phyloP scores from a whole-genome alignment of 2,113 vertebrate species.

The Camelus bactrianus region DNA sequence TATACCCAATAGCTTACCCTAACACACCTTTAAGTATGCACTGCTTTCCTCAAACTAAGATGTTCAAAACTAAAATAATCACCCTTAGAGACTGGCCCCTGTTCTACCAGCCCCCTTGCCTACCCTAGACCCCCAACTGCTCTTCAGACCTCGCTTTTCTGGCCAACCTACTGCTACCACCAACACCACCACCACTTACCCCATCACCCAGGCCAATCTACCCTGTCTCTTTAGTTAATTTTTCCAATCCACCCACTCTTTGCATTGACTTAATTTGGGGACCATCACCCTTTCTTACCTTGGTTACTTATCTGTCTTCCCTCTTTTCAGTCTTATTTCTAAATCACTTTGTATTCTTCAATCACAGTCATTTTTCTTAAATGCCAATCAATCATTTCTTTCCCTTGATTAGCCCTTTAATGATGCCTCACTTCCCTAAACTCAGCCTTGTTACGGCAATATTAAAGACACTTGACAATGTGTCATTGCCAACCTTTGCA shows the following conservation, averaged over 20 bases:
- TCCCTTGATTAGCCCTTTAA: not conserved
- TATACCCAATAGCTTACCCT: not conserved
- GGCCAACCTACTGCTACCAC: not conserved
- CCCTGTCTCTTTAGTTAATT: not conserved
- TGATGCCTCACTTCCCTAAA: not conserved
- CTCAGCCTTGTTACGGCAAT: not conserved
- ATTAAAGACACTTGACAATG: not conserved
- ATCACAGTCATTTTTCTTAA: constrained; percentile 20
- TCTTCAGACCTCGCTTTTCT: not conserved
- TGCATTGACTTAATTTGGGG: not conserved
- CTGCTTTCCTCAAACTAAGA: not conserved
- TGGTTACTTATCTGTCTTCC: not conserved
- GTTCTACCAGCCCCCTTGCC: not conserved
- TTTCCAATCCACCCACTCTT: not conserved
- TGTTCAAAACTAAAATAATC: not conserved
- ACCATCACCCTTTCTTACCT: not conserved
- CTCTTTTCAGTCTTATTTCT: not conserved
- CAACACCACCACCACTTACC: not conserved
- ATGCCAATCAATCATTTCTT: not conserved
- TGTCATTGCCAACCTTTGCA: not conserved
- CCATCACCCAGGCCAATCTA: not conserved
- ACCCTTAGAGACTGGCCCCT: not conserved
- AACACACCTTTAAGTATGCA: not conserved
- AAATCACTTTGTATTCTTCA: constrained; percentile 23
- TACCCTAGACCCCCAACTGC: not conserved